Base-by-base conservation (phyloP, 1,140 invertebrate species). In the Heliconius nattereri region DNA sequence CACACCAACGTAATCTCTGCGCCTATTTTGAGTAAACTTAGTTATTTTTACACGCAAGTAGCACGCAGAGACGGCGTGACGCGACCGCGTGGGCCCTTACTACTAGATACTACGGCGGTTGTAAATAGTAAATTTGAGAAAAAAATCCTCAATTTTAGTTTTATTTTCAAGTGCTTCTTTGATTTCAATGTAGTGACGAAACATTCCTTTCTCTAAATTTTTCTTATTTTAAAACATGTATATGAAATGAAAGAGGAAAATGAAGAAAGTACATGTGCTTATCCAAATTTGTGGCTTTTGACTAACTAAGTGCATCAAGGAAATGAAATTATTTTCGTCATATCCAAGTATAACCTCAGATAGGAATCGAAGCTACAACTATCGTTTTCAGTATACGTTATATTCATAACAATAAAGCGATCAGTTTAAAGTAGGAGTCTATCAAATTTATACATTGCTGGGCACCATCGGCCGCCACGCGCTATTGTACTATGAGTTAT, bases 41-140 rank as follows among this genome's bases (percentile, higher is more conserved):
- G 60, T 19, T 79, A 75, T 79, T 75, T 76, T 40, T 71, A 70
- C 40, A 16, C 40, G 40, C 40, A 6, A 45, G 13, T 1, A 45
- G 26, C 78, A 79, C 78, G 78, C 78, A 8, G 71, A 75, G 78
- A 75, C 78, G 7, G 78, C 78, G 73, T 79, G 78, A 72, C 37
- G 72, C 72, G 73, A n/a, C 60, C 54, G 29, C 74, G 74, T 70
- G 75, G 74, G 29, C 45, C 60, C 60, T 66, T 13, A 29, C 60
- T 66, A 29, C 60, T n/a, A 1, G 6, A 0, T 57, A 66, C 60
- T 66, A 29, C 60, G 13, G 26, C 11, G 9, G 23, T 16, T 26
- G 60, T 26, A 66, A 66, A 66, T 66, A 66, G 60, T 66, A 1
- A 13, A 29, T 3, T 66, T 66, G 60, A 16, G 1, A 29, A 13